These are phyloP conservation scores for Polypterus senegalus DNA, from an alignment of 2,113 vertebrate genomes.

Conservation along the genomic window DNA sequence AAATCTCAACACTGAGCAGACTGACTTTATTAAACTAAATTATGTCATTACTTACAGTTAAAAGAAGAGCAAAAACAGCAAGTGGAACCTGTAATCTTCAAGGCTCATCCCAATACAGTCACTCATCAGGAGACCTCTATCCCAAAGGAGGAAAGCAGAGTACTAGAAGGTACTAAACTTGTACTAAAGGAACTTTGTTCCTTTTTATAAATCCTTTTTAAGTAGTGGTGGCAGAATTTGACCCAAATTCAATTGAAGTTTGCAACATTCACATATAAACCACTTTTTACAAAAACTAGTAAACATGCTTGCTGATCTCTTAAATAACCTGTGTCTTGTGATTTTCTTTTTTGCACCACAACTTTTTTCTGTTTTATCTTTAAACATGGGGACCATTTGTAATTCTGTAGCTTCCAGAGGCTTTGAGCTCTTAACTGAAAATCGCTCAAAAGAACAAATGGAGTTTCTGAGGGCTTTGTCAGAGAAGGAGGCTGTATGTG, in stretches of 20 bases:
- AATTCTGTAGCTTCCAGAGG: constrained; percentile 63
- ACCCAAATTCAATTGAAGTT: too few relatives aligned
- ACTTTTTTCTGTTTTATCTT: constrained; percentile 7
- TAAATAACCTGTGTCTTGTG: too few relatives aligned
- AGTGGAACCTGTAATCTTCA: constrained; percentile 64
- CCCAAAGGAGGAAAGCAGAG: constrained; percentile 65
- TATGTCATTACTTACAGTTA: constrained; percentile 37
- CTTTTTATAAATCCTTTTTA: too few relatives aligned
- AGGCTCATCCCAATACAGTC: constrained; percentile 70
- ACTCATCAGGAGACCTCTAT: constrained; percentile 75
- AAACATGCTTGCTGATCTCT: too few relatives aligned
- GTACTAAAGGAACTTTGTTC: too few relatives aligned
- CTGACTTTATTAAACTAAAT: too few relatives aligned
- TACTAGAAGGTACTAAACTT: too few relatives aligned
- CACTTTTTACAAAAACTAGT: too few relatives aligned
- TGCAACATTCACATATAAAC: too few relatives aligned
- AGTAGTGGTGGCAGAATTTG: too few relatives aligned
- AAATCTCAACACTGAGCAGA: too few relatives aligned
- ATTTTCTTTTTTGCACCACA: too few relatives aligned
- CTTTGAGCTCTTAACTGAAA: constrained; percentile 80
- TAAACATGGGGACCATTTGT: constrained; percentile 54
- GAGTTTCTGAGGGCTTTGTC: constrained; percentile 54
- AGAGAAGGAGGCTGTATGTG: constrained; percentile 39
- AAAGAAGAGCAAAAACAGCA: constrained; percentile 72
- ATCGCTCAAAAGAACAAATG: constrained; percentile 64